These are phyloP conservation scores for Metopia argyrocephala DNA, from an alignment of 2,888 invertebrate genomes.

Conservation along the genomic window DNA sequence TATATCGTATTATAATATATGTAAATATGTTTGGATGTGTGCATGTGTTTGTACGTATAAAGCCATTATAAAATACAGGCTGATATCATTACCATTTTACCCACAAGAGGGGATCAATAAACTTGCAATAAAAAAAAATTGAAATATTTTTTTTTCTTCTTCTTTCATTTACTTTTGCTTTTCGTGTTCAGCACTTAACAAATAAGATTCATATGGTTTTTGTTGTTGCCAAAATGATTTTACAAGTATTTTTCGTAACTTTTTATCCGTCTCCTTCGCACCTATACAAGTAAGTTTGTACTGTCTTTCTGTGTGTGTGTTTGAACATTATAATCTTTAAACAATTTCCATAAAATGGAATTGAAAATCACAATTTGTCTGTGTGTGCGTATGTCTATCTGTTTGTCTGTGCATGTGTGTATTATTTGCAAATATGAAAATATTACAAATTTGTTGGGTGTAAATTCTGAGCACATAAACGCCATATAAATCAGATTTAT, in stretches of 20 bases:
- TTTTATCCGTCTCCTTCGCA: neutral
- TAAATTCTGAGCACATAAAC: conserved; percentile 66
- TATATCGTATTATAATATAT: neutral
- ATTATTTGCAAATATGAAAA: conserved; percentile 50
- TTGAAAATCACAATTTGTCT: conserved; percentile 68
- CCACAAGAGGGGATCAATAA: conserved; percentile 62
- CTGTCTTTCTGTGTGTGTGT: neutral
- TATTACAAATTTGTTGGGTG: conserved; percentile 53
- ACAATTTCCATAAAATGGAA: conserved; percentile 72
- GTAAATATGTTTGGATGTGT: neutral
- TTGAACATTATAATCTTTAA: conserved; percentile 50
- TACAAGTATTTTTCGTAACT: conserved; percentile 20
- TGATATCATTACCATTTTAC: conserved; percentile 1
- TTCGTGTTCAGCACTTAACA: conserved; percentile 9
- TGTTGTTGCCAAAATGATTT: conserved; percentile 35
- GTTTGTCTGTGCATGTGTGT: conserved; percentile 28
- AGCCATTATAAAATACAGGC: conserved; percentile 31
- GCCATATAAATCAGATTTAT: conserved; percentile 74
- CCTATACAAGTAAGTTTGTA: too few relatives aligned
- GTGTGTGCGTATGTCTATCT: conserved; percentile 18
- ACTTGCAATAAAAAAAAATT: conserved; percentile 54
- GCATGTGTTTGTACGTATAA: conserved; percentile 5
- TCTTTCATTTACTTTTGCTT: neutral
- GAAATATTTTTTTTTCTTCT: conserved; percentile 38
- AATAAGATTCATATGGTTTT: conserved; percentile 51